These are phyloP conservation scores for Euura saliciscinereae DNA, from an alignment of 1,140 invertebrate species.

Conservation along the genomic window DNA sequence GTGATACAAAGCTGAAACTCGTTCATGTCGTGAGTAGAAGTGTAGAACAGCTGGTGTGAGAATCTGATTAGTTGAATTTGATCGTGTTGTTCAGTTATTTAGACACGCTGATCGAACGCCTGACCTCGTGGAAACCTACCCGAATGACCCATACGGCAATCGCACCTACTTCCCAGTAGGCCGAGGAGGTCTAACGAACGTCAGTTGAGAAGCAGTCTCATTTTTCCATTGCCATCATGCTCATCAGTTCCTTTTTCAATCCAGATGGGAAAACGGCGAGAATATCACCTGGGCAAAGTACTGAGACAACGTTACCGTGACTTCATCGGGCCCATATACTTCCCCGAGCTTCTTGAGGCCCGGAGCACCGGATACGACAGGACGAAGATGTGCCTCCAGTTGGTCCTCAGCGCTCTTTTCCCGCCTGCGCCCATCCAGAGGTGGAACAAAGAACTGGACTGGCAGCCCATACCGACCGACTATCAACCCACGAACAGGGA, in stretches of 20 bases:
- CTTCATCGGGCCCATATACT: conserved; percentile 52
- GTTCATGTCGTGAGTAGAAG: not conserved
- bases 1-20: not conserved
- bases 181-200: conserved; percentile 74
- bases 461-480: conserved; percentile 64
- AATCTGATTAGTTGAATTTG: conserved; percentile 1
- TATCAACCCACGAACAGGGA: conserved; percentile 54
- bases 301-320: conserved; percentile 51
- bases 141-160: conserved; percentile 67
- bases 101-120: conserved; percentile 81
- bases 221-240: not conserved
- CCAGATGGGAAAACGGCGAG: conserved; percentile 58
- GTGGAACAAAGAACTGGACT: conserved; percentile 59
- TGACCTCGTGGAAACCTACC: conserved; percentile 64
- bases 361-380: conserved; percentile 61
- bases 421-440: conserved; percentile 54
- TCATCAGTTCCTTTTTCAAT: not conserved
- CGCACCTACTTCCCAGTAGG: conserved; percentile 70
- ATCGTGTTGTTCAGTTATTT: conserved; percentile 62
- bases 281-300: conserved; percentile 52
- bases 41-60: no score
- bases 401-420: conserved; percentile 61
- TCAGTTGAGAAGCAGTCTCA: conserved; percentile 52
- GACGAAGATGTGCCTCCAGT: conserved; percentile 65
- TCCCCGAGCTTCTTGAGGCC: conserved; percentile 48